Conservation (phyloP, 2,113 vertebrate genomes). For the Sardina pilchardus region DNA sequence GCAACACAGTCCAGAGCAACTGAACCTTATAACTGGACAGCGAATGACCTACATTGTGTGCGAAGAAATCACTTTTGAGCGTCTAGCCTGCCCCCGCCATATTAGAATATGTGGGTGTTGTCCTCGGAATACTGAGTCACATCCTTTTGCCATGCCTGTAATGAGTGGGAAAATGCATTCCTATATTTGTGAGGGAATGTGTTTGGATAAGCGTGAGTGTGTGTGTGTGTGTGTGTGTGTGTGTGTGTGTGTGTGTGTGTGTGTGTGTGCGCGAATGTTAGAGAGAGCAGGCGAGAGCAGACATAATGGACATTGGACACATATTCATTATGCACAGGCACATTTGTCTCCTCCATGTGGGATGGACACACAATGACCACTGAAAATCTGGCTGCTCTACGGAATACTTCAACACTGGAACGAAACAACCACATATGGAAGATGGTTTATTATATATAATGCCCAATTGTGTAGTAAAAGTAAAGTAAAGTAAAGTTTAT, state of each 20-base stretch:
- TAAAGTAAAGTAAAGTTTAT: no score
- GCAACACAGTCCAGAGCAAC: neutral
- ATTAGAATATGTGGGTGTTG: neutral
- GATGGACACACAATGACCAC: no score
- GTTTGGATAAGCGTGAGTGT: slow-evolving; percentile 11
- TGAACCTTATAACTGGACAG: neutral
- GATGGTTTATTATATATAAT: no score
- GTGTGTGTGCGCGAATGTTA: neutral
- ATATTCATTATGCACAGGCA: no score
- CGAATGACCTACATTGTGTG: neutral
- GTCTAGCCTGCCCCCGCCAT: neutral
- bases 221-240: slow-evolving; percentile 20
- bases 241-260: slow-evolving; percentile 29
- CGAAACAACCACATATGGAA: no score
- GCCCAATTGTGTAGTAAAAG: no score
- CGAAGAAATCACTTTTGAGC: neutral
- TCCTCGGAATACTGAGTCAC: neutral
- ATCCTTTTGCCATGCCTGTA: neutral
- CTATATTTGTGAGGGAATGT: neutral
- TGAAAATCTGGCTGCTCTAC: no score
- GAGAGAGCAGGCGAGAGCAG: neutral
- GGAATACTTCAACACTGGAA: no score
- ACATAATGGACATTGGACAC: neutral
- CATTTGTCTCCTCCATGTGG: no score
- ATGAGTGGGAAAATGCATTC: neutral